Evolutionary conservation across 1,140 invertebrate genomes (phyloP).

Genomic region (Drosophila kikkawai): DNA sequence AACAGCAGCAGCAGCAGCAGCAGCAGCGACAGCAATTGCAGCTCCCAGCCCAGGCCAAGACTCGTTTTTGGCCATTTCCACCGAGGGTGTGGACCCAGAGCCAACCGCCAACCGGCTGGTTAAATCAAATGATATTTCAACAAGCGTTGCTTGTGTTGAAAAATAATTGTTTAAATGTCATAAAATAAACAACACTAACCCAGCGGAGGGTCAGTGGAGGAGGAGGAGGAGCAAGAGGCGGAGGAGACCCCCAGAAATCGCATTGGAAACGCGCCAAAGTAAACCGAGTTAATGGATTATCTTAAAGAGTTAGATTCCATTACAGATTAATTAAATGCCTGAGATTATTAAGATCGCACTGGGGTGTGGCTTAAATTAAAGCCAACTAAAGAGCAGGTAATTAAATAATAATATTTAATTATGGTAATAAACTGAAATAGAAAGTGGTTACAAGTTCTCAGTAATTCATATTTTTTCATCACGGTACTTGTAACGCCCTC

Average conservation of each 20-base stretch:
- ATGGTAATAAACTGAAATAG: not conserved
- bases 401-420: constrained; percentile 20
- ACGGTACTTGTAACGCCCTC: not conserved
- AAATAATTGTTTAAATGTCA: constrained; percentile 83
- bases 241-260: constrained; percentile 12
- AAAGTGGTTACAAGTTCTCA: constrained; percentile 6
- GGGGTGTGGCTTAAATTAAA: not conserved
- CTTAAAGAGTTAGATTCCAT: constrained; percentile 17
- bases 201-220: constrained; percentile 39
- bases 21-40: constrained; percentile 29
- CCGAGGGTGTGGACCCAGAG: constrained; percentile 58
- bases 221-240: not conserved
- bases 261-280: constrained; percentile 21
- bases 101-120: constrained; percentile 24
- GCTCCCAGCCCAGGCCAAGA: constrained; percentile 16
- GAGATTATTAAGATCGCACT: constrained; percentile 2
- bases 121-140: constrained; percentile 70
- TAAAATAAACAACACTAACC: constrained; percentile 52
- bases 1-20: constrained; percentile 13
- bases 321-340: constrained; percentile 23
- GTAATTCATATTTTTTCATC: not conserved
- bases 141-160: constrained; percentile 60
- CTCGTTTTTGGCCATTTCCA: constrained; percentile 59
- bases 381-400: not conserved
- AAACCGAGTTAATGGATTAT: constrained; percentile 4